Conservation (phyloP, 2,888 invertebrate species). For the Dromius quadrimaculatus region DNA sequence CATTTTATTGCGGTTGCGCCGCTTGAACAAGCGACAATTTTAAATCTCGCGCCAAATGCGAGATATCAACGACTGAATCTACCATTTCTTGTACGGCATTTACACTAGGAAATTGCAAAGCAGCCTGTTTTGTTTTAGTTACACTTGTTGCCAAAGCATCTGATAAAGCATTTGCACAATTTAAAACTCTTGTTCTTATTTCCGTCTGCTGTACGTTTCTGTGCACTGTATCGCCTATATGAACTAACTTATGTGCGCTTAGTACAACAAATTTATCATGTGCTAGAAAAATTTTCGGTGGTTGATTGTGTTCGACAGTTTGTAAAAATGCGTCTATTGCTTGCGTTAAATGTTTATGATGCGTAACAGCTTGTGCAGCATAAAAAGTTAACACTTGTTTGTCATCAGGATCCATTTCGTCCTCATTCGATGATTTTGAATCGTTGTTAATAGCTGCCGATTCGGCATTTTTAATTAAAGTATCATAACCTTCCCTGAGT, state of each 20-base stretch:
- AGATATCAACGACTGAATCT: conserved; percentile 87
- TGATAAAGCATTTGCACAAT: conserved; percentile 83
- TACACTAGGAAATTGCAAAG: conserved; percentile 92
- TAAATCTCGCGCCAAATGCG: conserved; percentile 84
- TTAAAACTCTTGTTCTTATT: conserved; percentile 78
- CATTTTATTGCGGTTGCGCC: conserved; percentile 68
- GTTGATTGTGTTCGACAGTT: conserved; percentile 92
- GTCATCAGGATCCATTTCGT: conserved; percentile 79
- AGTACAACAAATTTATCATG: conserved; percentile 95
- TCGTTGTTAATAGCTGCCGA: conserved; percentile 71
- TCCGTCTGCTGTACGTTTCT: conserved; percentile 83
- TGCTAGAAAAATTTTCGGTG: conserved; percentile 92
- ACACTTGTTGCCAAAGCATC: conserved; percentile 87
- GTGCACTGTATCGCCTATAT: conserved; percentile 94
- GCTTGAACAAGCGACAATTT: conserved; percentile 81
- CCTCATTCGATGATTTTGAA: conserved; percentile 67
- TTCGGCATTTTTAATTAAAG: conserved; percentile 80
- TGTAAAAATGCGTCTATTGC: conserved; percentile 93
- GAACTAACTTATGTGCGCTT: conserved; percentile 92
- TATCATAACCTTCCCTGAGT: conserved; percentile 81
- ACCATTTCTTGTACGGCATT: conserved; percentile 94
- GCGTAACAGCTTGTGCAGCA: conserved; percentile 86
- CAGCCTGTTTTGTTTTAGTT: conserved; percentile 89
- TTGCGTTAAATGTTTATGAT: conserved; percentile 85
- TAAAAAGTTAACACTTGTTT: conserved; percentile 88